Evolutionary conservation across 2,113 vertebrate species (phyloP).

Genomic region (Taurulus bubalis): DNA sequence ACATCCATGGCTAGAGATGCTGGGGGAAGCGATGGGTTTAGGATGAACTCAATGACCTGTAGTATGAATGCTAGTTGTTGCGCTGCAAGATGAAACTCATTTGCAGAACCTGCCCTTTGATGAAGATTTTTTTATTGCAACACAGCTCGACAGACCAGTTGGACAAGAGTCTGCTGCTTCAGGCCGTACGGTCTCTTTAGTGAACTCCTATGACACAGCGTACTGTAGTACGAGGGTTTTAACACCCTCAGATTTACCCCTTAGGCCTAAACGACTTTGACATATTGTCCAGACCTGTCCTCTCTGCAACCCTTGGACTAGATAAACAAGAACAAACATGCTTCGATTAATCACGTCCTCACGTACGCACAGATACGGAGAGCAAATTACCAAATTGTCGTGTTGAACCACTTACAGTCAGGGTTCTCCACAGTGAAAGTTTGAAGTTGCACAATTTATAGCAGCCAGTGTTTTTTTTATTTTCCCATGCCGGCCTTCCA

Average conservation of each 20-base stretch:
- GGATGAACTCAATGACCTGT: slow-evolving; percentile 3
- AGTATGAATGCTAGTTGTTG: background rate
- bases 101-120: slow-evolving; percentile 7
- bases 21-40: background rate
- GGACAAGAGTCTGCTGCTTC: background rate
- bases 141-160: slow-evolving; percentile 12
- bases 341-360: slow-evolving; percentile 36
- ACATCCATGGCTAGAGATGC: background rate
- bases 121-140: background rate
- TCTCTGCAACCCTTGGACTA: slow-evolving; percentile 33
- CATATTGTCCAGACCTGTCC: slow-evolving; percentile 16
- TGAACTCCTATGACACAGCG: background rate
- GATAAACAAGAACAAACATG: slow-evolving; percentile 42
- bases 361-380: background rate
- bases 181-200: too few species aligned
- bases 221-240: background rate
- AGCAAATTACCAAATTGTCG: background rate
- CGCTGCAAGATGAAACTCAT: background rate
- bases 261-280: slow-evolving; percentile 3
- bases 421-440: background rate
- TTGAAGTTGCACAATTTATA: slow-evolving; percentile 9
- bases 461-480: background rate
- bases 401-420: background rate
- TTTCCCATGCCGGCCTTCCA: background rate
- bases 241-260: background rate